Evolutionary conservation across 2,113 vertebrate species (phyloP), one percentile per base, ranked within the genome.

Genomic region (Eleginops maclovinus): DNA sequence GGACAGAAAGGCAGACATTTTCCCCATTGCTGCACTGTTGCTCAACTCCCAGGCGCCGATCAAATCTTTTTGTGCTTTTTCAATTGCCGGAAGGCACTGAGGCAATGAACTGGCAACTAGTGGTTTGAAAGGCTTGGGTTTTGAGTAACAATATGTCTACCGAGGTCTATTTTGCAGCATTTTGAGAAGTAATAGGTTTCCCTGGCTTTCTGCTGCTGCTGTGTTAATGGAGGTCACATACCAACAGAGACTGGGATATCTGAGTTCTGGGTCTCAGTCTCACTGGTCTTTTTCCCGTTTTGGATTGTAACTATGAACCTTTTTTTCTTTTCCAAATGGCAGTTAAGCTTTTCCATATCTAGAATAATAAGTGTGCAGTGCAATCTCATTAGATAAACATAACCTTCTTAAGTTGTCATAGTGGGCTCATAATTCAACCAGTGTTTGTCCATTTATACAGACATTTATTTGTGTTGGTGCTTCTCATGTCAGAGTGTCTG

Each of bases 21-120:
- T 51, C 73, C 74, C 64, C 50, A 36, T 69, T 14, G 71, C 74
- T 36, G 59, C 73, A 16, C 75, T 28, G 44, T 21, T 21, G 69
- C 83, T 81, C 28, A 9, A 79, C 81, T 84, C 81, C 77, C 81
- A 56, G 63, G 71, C 79, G 75, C 78, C 26, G 76, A 75, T 87
- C 68, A 74, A 64, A 68, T 77, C 71, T 67, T 47, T 74, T 53
- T 80, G 62, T 79, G 59, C 54, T 77, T 56, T 67, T 63, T 82
- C 72, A 63, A 58, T 76, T 79, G 87, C 79, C 61, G 6, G 46
- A 83, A 80, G 76, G 68, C 72, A 82, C 81, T 41, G 77, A 86
- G 87, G 78, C 81, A 84, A 70, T 63, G 83, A 79, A 77, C 79
- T 19, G 44, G 55, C 70, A 78, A 73, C 62, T 40, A 2, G 31